phyloP scores from a whole-genome alignment of 2,797 vertebrate genomes.

The Dendrocincla fuliginosa region DNA sequence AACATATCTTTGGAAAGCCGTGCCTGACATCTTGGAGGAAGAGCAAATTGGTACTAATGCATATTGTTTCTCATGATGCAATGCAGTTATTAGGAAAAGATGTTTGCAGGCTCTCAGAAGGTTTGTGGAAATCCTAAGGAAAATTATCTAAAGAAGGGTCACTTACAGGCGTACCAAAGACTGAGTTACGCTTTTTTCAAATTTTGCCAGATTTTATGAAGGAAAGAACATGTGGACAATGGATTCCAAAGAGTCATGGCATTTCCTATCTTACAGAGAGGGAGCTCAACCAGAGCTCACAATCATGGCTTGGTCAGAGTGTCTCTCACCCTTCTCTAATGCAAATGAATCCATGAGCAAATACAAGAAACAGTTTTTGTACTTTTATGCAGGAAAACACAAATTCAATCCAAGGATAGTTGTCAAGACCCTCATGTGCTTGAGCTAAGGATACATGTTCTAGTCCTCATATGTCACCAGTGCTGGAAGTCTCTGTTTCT shows the following conservation, averaged over 20 bases:
- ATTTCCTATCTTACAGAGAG: neutral
- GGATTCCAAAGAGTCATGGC: neutral
- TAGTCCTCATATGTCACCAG: neutral
- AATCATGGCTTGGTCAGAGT: neutral
- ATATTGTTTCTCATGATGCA: neutral
- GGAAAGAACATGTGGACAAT: neutral
- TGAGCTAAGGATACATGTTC: neutral
- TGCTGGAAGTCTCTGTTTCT: neutral
- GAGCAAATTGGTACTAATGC: neutral
- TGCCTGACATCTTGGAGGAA: neutral
- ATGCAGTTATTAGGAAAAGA: slow-evolving; percentile 6
- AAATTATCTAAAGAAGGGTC: neutral
- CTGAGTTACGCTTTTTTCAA: neutral
- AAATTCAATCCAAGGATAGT: neutral
- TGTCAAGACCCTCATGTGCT: neutral
- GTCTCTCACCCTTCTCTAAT: neutral
- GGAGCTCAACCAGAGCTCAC: neutral
- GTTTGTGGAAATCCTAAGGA: neutral
- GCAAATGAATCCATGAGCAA: neutral
- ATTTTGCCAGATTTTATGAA: neutral
- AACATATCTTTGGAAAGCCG: neutral
- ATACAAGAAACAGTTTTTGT: neutral
- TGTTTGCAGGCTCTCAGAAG: neutral
- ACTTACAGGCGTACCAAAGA: neutral
- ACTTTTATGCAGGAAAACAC: neutral